Conservation (phyloP, 2,888 invertebrate species). For the Diplazon laetatorius region DNA sequence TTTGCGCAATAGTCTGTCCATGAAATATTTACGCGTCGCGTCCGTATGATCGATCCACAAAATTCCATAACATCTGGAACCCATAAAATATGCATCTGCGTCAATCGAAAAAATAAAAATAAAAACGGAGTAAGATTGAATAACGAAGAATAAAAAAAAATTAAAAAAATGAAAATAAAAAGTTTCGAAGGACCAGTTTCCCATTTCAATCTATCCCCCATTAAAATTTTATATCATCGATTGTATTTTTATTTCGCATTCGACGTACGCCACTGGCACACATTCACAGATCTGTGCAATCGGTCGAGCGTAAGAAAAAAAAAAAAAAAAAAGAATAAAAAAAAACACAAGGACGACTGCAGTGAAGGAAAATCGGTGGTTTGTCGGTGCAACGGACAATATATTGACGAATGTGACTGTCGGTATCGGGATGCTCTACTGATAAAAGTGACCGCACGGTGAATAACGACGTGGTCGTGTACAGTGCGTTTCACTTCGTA, state of each 20-base stretch:
- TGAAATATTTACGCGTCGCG: conserved; percentile 5
- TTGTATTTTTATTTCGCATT: background rate
- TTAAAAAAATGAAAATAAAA: background rate
- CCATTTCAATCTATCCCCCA: background rate
- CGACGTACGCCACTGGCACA: background rate
- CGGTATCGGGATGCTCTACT: too few relatives aligned
- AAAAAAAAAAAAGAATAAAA: too few relatives aligned
- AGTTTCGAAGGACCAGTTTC: background rate
- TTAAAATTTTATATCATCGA: background rate
- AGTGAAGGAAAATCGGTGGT: too few relatives aligned
- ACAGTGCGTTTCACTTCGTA: too few relatives aligned
- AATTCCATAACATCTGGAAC: too few relatives aligned
- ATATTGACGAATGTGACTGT: too few relatives aligned
- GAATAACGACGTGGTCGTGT: too few relatives aligned
- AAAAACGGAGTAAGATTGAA: background rate
- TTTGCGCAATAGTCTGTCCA: background rate
- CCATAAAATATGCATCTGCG: conserved; percentile 1
- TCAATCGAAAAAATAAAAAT: too few relatives aligned
- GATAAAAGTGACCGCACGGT: too few relatives aligned
- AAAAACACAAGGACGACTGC: too few relatives aligned
- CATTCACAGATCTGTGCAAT: background rate
- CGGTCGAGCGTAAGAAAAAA: too few relatives aligned
- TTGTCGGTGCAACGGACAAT: too few relatives aligned
- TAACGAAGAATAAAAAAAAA: background rate
- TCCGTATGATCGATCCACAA: background rate